These are phyloP conservation scores for Pandion haliaetus DNA, from an alignment of 2,113 vertebrate species.

Conservation along the genomic window DNA sequence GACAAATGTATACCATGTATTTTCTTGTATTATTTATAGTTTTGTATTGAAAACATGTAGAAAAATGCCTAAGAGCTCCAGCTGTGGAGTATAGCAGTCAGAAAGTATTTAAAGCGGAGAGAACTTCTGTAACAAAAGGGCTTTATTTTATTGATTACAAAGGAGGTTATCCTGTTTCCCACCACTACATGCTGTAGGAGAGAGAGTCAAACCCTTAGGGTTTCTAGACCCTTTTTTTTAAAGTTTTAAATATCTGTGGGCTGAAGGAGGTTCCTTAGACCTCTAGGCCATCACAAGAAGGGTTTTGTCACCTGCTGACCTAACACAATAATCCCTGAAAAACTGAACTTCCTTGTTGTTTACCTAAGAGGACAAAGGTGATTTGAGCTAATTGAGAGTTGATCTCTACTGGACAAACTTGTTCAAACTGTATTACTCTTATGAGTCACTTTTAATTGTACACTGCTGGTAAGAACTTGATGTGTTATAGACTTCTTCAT, in stretches of 20 bases:
- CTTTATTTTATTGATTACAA: conserved; percentile 27
- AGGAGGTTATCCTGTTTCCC: not conserved
- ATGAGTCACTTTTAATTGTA: conserved; percentile 76
- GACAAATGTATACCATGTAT: not conserved
- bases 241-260: not conserved
- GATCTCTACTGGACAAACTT: conserved; percentile 63
- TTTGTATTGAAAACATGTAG: not conserved
- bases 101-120: not conserved
- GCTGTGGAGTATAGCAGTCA: not conserved
- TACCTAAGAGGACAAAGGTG: conserved; percentile 30
- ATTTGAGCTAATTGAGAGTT: conserved; percentile 45
- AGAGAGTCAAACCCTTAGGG: not conserved
- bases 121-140: not conserved
- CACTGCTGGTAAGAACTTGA: conserved; percentile 64
- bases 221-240: conserved; percentile 6
- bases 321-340: not conserved
- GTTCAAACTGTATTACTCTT: conserved; percentile 58
- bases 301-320: conserved; percentile 1
- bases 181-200: not conserved
- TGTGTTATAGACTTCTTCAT: conserved; percentile 63
- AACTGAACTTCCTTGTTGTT: conserved; percentile 4
- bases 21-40: not conserved
- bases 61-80: not conserved
- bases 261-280: not conserved
- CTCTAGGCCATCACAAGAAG: not conserved